Evolutionary conservation across 2,797 vertebrate genomes (phyloP), one percentile per base, ranked within the genome.

Genomic region (Ctenosaura bakeri): DNA sequence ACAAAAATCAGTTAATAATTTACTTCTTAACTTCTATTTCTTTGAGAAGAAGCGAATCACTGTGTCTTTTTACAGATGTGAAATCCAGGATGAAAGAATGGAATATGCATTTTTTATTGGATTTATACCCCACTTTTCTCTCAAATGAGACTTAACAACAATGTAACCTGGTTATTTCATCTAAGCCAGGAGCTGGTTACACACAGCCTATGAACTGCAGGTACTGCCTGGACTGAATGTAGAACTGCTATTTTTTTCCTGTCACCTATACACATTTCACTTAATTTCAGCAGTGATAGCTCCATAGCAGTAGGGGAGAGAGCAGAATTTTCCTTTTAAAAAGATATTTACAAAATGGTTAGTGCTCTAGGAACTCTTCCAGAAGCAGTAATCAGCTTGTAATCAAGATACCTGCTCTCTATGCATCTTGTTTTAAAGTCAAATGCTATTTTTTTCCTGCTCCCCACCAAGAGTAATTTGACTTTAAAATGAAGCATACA

Each of bases 1-100:
- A 83, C n/a, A 88, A 26, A 73, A 42, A 35, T 54, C 66, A 56
- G 35, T 82, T 74, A 73, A 73, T 56, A 24, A 88, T 88, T 88
- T 74, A 80, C 32, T 9, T 50, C 1, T 76, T 4, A 54, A 26
- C 6, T 50, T 79, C 59, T 66, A 66, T 20, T 77, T 52, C 14
- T 54, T 24, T 56, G 38, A 56, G n/a, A 8, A 0, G 14, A 26
- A 52, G 29, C 1, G 29, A 73, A 56, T 32, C 9, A 56, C 4
- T 10, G 22, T 38, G 5, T 18, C 10, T 89, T 76, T 89, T 50
- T 50, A 10, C 10, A 89, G 3, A 46, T 29, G 7, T 18, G 69
- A 35, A 64, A n/a, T 20, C 26, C 10, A 50, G 10, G 20, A 38
- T 46, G 80, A 83, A 4, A 32, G 5, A 35, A 59, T 22, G 20